These are phyloP conservation scores for Poecile atricapillus DNA, from an alignment of 2,113 vertebrate genomes.

Conservation along the genomic window DNA sequence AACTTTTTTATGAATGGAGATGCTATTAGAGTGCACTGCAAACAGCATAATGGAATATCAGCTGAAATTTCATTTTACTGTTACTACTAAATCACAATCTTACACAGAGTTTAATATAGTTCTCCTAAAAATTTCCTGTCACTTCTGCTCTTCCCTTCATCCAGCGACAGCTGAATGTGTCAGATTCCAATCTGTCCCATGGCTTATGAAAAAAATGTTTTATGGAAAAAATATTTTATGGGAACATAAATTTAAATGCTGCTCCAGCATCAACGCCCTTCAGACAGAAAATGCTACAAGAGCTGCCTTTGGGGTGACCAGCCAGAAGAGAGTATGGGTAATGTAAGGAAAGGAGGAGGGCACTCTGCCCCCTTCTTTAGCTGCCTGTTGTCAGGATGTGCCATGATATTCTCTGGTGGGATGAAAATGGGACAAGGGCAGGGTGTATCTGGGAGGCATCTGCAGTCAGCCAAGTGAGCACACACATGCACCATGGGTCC, in stretches of 20 bases:
- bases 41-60: constrained; percentile 1
- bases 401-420: background rate
- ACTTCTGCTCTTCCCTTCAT: constrained; percentile 12
- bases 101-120: constrained; percentile 39
- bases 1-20: constrained; percentile 7
- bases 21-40: background rate
- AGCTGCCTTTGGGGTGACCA: background rate
- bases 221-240: background rate
- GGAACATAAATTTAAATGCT: background rate
- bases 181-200: constrained; percentile 25
- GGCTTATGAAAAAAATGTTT: background rate
- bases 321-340: background rate
- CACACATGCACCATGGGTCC: background rate
- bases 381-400: background rate
- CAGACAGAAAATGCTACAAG: background rate
- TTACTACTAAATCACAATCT: background rate
- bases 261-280: background rate
- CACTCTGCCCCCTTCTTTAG: background rate
- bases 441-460: background rate
- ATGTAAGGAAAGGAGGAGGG: background rate
- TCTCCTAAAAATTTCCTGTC: constrained; percentile 26
- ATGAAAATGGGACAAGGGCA: background rate
- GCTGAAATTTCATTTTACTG: background rate
- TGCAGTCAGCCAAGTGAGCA: background rate
- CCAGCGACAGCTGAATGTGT: constrained; percentile 1